These are phyloP conservation scores for Nephrotoma guestfalica DNA, from an alignment of 2,888 invertebrate species.

Conservation along the genomic window DNA sequence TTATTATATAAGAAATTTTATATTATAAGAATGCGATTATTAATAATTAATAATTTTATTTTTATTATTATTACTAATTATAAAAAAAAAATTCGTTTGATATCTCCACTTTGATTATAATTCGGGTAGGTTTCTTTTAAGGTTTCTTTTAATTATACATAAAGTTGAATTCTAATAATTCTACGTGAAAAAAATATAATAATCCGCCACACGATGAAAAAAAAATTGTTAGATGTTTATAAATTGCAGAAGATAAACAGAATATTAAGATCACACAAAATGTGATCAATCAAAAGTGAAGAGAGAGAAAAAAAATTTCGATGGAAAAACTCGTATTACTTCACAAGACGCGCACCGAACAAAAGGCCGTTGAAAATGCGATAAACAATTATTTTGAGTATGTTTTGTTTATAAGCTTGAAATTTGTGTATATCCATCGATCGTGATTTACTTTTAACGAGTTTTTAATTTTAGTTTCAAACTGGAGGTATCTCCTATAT, in stretches of 20 bases:
- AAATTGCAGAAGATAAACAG: background rate
- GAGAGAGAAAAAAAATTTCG: background rate
- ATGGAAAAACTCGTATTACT: background rate
- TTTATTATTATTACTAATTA: background rate
- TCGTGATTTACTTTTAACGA: background rate
- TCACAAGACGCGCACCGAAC: background rate
- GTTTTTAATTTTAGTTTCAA: background rate
- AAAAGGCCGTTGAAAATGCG: background rate
- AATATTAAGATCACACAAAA: background rate
- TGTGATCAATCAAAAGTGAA: background rate
- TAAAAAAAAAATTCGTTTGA: background rate
- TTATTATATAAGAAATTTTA: background rate
- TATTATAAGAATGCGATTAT: background rate
- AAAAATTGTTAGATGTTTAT: background rate
- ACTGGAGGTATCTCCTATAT: background rate
- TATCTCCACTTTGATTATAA: background rate
- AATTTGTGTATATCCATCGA: background rate
- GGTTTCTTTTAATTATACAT: background rate
- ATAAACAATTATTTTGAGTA: background rate
- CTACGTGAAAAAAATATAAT: background rate
- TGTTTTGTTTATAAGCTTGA: background rate
- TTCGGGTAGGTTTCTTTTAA: background rate
- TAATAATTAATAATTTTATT: background rate
- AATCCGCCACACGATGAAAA: background rate
- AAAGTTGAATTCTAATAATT: background rate